Evolutionary conservation across 2,113 vertebrate genomes (phyloP), one percentile per base, ranked within the genome.

Genomic region (Puffinus mauretanicus): DNA sequence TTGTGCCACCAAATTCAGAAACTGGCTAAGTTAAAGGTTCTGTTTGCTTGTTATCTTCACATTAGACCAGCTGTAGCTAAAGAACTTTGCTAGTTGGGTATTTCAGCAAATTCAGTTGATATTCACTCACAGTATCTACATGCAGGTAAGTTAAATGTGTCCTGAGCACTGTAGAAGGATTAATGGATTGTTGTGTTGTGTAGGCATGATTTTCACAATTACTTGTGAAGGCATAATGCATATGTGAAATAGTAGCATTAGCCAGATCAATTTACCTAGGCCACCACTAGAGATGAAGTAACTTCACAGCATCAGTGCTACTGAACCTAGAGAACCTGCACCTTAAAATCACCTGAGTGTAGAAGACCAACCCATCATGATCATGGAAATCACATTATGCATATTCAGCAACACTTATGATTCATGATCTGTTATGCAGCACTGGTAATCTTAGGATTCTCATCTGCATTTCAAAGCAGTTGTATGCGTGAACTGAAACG

Each of bases 401-500:
- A 25, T 32, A 29, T 38, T 72, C 46, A 72, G 44, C 64, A 55
- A 36, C 32, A 38, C 21, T 65, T 69, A n/a, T 0, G 3, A 66
- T 52, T 44, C 22, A 30, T 16, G 10, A 64, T 51, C 25, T 58
- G 6, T 54, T 78, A 57, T 2, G 10, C 25, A 92, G 55, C n/a
- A 47, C 51, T 29, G 17, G 22, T 30, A 75, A 49, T 25, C 54
- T n/a, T 32, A 40, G 13, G 71, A 30, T 54, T 82, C 36, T 65
- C 10, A 40, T 40, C 66, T 64, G 67, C 2, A 3, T 36, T 54
- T 54, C 52, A 76, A 54, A 67, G 57, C 44, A 64, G 15, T 19
- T 54, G 21, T 64, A 38, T 11, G 21, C 22, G 26, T n/a, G 36
- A 72, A 62, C 44, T 14, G n/a, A 76, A 42, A 29, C 0, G 0